phyloP scores from a whole-genome alignment of 2,797 vertebrate species.

The Trachops cirrhosus region DNA sequence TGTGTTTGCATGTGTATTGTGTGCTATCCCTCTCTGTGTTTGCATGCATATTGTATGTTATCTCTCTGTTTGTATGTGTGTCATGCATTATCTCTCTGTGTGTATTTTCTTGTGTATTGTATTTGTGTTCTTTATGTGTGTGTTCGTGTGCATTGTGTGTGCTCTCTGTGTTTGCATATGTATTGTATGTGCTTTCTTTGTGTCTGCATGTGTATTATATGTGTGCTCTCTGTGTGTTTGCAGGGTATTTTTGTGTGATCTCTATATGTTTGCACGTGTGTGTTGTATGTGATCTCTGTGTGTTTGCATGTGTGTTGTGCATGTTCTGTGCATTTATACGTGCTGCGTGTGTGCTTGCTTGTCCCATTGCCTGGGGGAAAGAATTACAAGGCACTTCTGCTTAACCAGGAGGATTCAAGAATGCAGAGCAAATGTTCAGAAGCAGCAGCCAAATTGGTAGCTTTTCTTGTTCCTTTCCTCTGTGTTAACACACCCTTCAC shows the following conservation, averaged over 20 bases:
- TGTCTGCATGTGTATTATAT: too few species aligned
- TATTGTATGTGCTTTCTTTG: too few species aligned
- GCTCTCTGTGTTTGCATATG: too few species aligned
- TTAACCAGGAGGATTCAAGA: constrained; percentile 19
- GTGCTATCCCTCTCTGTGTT: background rate
- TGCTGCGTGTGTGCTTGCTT: background rate
- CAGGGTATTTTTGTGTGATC: too few species aligned
- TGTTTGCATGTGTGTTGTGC: background rate
- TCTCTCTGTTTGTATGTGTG: too few species aligned
- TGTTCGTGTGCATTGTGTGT: too few species aligned
- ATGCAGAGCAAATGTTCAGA: constrained; percentile 36
- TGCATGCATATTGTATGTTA: background rate
- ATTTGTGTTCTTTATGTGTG: too few species aligned
- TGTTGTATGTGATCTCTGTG: background rate
- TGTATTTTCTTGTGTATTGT: too few species aligned
- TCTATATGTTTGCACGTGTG: too few species aligned
- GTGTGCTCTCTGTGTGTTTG: too few species aligned
- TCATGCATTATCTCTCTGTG: too few species aligned
- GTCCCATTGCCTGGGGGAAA: background rate
- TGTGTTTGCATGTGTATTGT: too few species aligned
- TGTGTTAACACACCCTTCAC: background rate
- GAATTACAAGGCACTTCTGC: background rate
- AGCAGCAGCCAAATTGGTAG: constrained; percentile 60
- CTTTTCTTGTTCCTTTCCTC: background rate
- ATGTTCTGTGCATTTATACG: background rate